Evolutionary conservation across 2,888 invertebrate species (phyloP).

Genomic region (Camptogramma bilineatum): DNA sequence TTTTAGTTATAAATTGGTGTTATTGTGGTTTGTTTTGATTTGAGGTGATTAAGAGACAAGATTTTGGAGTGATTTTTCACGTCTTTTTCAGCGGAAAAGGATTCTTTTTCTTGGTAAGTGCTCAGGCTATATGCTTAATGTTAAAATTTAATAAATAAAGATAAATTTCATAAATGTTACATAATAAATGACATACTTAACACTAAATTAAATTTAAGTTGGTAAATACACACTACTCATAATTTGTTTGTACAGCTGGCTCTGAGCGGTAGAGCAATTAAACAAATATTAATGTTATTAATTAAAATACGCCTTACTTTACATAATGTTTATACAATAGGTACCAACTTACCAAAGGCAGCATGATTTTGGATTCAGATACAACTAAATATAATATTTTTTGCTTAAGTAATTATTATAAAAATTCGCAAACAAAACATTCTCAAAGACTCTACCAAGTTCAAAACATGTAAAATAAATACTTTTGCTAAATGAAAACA

Average conservation of each 20-base stretch:
- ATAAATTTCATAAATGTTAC: not conserved
- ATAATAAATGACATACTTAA: too few species aligned
- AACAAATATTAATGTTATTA: not conserved
- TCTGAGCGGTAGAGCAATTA: constrained; percentile 3
- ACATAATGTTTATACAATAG: not conserved
- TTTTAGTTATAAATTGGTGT: constrained; percentile 56
- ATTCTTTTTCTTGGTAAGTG: constrained; percentile 27
- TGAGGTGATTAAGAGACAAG: constrained; percentile 48
- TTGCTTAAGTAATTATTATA: too few species aligned
- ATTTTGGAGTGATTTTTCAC: constrained; percentile 39
- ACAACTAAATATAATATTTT: too few species aligned
- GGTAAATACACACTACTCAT: not conserved
- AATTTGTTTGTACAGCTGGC: constrained; percentile 11
- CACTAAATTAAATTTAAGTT: too few species aligned
- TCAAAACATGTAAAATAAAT: too few species aligned
- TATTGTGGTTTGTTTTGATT: constrained; percentile 72
- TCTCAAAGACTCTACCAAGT: too few species aligned
- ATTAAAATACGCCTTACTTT: not conserved
- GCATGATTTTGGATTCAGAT: too few species aligned
- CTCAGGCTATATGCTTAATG: not conserved
- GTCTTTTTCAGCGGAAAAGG: constrained; percentile 26
- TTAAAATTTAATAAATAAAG: not conserved
- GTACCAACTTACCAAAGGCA: too few species aligned
- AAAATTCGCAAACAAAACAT: too few species aligned
- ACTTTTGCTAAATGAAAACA: too few species aligned